phyloP scores from a whole-genome alignment of 2,888 invertebrate species.

The Torymus texanus region DNA sequence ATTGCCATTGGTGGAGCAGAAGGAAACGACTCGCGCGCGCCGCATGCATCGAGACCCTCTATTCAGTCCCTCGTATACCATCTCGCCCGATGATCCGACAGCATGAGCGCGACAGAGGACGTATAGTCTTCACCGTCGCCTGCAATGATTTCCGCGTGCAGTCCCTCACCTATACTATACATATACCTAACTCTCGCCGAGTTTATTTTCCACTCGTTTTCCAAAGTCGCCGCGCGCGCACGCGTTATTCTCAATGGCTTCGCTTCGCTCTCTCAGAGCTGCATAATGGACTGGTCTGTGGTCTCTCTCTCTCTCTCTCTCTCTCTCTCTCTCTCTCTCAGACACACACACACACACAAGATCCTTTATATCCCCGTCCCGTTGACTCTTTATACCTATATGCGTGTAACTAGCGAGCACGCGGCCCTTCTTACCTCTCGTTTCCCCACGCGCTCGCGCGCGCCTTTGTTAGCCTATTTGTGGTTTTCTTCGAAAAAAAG shows the following conservation, averaged over 20 bases:
- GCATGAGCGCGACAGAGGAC: too few species aligned
- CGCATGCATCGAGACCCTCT: too few species aligned
- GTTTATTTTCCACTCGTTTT: conserved; percentile 42
- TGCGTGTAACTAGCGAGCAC: not conserved
- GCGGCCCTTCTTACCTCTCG: not conserved
- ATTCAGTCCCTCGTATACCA: too few species aligned
- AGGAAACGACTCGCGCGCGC: too few species aligned
- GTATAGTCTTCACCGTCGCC: too few species aligned
- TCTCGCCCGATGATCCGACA: too few species aligned
- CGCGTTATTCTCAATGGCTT: conserved; percentile 14
- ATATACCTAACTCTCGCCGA: not conserved
- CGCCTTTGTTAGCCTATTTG: conserved; percentile 32
- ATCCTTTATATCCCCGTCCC: not conserved
- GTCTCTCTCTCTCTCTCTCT: conserved; percentile 2
- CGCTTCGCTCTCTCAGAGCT: not conserved
- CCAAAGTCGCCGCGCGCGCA: conserved; percentile 6
- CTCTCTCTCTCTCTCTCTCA: conserved; percentile 11
- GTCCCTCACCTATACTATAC: conserved; percentile 7
- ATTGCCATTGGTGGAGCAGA: too few species aligned
- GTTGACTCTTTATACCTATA: not conserved
- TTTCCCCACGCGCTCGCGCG: conserved; percentile 22
- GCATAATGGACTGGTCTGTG: conserved; percentile 11
- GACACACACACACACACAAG: too few species aligned
- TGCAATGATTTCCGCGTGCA: conserved; percentile 22
- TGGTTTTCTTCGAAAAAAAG: conserved; percentile 39